These are phyloP conservation scores for Zaprionus bogoriensis DNA, from an alignment of 2,888 invertebrate species.

Conservation along the genomic window DNA sequence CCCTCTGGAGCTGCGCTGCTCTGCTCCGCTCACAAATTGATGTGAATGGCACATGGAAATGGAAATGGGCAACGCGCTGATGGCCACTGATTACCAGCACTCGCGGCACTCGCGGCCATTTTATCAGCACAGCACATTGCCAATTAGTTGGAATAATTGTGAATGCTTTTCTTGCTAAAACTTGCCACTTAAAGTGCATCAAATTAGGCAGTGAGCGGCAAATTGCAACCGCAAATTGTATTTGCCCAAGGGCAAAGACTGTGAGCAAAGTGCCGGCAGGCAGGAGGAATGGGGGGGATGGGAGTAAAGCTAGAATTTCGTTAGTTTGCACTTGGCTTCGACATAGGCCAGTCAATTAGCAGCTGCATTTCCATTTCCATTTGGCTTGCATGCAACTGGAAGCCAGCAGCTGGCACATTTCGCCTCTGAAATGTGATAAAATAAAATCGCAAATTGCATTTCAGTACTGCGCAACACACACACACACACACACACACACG, in stretches of 20 bases:
- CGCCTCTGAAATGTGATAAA: slow-evolving; percentile 63
- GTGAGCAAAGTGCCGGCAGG: not conserved
- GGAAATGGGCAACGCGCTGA: slow-evolving; percentile 16
- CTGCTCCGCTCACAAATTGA: slow-evolving; percentile 44
- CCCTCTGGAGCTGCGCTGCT: not conserved
- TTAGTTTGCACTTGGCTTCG: slow-evolving; percentile 20
- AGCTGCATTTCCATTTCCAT: slow-evolving; percentile 65
- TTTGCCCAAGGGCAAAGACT: slow-evolving; percentile 41
- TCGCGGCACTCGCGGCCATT: slow-evolving; percentile 39
- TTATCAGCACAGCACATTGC: slow-evolving; percentile 52
- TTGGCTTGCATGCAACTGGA: slow-evolving; percentile 48
- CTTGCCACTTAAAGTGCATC: slow-evolving; percentile 53
- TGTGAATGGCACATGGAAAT: slow-evolving; percentile 12
- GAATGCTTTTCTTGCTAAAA: slow-evolving; percentile 37
- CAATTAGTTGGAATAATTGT: slow-evolving; percentile 64
- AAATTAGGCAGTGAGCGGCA: slow-evolving; percentile 56
- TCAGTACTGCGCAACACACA: slow-evolving; percentile 40
- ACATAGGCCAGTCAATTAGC: slow-evolving; percentile 73
- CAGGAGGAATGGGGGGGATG: not conserved
- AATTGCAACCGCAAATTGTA: slow-evolving; percentile 74
- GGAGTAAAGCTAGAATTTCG: too few species aligned
- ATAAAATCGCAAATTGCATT: slow-evolving; percentile 73
- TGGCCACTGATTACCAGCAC: slow-evolving; percentile 39
- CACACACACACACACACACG: too few species aligned
- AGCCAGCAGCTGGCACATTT: slow-evolving; percentile 27